Base-by-base conservation (phyloP, 2,888 invertebrate genomes). In the Caenorhabditis macrosperma region DNA sequence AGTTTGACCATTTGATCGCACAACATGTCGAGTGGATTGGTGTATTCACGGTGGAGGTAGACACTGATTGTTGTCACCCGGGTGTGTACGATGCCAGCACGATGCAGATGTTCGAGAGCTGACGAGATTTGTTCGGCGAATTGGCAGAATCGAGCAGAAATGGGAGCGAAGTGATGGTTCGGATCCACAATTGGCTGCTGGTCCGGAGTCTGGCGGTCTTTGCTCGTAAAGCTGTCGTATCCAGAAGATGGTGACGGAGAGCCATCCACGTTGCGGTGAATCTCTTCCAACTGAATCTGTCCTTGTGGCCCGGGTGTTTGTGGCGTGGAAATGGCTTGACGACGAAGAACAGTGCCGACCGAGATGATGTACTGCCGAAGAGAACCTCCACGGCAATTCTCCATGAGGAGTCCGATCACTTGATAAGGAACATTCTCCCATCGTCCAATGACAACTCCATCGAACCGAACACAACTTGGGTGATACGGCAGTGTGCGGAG, bases 1-100 rank as follows among this genome's bases (percentile, higher is more conserved):
- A 83, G 60, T 24, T 83, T 83, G 9, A 80, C 78, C 26, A 61
- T 63, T 28, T 83, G 83, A 55, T 83, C 83, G 54, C 83, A 83
- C 6, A 81, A 63, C 63, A 82, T 67, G 28, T 78, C 79, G 5
- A 83, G 67, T 17, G 81, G 74, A 38, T 83, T 78, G 17, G 66
- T 78, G 66, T 64, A 81, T 1, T 80, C 77, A 24, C 74, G 69
- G 30, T 68, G 46, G 28, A 83, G 66, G 46, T 82, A 82, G 4
- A 83, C 69, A 26, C 72, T 78, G 22, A 77, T 75, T 1, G 81
- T 72, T 4, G 78, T 71, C 20, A 83, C 72, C 30, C 80, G 50
- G 2, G 79, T 80, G 30, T 83, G 83, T 12, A 78, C 60, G 30
- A 79, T 78, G 17, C 72, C 69, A 44, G 71, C 66, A 10, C 77